Percentiles rank a stretch among this genome's conserved stretches.
phyloP scores from a whole-genome alignment of 37 sponge, comb jelly and placozoan species.

The Geodia barretti region DNA sequence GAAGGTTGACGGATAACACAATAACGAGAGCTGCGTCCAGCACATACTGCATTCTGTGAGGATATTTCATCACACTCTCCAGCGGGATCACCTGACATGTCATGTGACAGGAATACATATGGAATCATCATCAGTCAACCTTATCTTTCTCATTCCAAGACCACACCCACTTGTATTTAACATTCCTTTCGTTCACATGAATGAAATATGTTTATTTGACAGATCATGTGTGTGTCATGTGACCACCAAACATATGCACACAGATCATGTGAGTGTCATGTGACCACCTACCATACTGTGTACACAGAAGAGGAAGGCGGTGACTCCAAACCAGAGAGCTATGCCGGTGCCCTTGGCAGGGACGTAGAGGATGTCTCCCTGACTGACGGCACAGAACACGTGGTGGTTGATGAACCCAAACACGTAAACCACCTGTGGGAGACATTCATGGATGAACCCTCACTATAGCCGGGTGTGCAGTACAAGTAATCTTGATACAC shows the following conservation, averaged over 20 bases:
- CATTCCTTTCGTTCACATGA: neutral
- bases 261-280: too few relatives aligned
- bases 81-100: slow-evolving; percentile 71
- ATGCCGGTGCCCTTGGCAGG: slow-evolving; percentile 34
- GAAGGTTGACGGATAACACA: slow-evolving; percentile 78
- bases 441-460: too few relatives aligned
- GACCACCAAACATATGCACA: too few relatives aligned
- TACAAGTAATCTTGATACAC: neutral
- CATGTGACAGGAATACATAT: neutral
- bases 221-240: too few relatives aligned
- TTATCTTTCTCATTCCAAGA: too few relatives aligned
- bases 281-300: slow-evolving; percentile 78
- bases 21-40: slow-evolving; percentile 58
- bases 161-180: too few relatives aligned
- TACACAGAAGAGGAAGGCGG: slow-evolving; percentile 90
- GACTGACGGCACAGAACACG: slow-evolving; percentile 32
- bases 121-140: too few relatives aligned
- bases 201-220: too few relatives aligned
- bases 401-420: slow-evolving; percentile 26
- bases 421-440: slow-evolving; percentile 57
- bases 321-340: slow-evolving; percentile 79
- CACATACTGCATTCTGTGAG: slow-evolving; percentile 65
- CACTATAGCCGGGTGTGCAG: neutral
- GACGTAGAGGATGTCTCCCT: slow-evolving; percentile 3
- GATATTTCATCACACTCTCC: slow-evolving; percentile 65